Evolutionary conservation across 2,113 vertebrate species (phyloP).

Genomic region (Petrocephalus zakoni): DNA sequence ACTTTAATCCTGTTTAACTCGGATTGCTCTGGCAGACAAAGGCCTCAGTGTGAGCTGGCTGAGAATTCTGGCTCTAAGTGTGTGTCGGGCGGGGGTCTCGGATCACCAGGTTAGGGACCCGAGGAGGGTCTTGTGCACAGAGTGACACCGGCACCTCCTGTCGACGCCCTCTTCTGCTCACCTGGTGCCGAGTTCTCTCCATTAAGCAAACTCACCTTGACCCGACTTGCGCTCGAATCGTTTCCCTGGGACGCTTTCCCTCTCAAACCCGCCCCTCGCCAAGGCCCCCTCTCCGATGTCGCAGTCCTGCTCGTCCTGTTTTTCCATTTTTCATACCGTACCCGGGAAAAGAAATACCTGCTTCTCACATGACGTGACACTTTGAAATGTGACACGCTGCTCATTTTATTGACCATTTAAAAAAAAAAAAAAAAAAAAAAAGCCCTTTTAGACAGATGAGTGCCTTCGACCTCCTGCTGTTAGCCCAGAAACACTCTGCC

Average conservation of each 20-base stretch:
- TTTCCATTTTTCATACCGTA: neutral
- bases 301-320: neutral
- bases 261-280: neutral
- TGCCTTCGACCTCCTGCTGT: neutral
- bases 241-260: neutral
- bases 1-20: constrained; percentile 5
- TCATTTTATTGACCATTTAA: neutral
- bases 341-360: neutral
- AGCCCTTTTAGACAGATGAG: neutral
- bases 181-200: neutral
- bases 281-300: neutral
- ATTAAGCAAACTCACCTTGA: neutral
- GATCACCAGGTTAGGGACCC: neutral
- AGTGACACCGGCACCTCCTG: too few species aligned
- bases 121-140: neutral
- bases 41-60: neutral
- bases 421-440: neutral
- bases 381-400: neutral
- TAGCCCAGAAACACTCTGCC: neutral
- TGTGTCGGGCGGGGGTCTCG: neutral
- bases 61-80: neutral
- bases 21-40: constrained; percentile 7
- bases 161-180: neutral
- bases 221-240: neutral
- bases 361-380: neutral